Percentiles rank a stretch among this genome's conserved stretches.
Evolutionary conservation across 2,888 invertebrate species (phyloP).

Genomic region (Synergus itoensis): DNA sequence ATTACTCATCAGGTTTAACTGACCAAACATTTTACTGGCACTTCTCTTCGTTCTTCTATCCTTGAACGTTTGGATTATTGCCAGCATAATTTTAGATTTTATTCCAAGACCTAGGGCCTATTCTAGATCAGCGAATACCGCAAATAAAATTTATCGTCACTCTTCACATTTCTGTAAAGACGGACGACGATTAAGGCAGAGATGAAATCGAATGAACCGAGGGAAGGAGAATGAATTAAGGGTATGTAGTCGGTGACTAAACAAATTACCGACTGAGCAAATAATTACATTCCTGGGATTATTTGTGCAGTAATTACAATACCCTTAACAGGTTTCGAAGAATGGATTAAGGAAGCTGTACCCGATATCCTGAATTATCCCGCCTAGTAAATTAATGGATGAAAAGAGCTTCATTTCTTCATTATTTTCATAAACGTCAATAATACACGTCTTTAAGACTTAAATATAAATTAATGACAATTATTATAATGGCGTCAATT

Average conservation of each 20-base stretch:
- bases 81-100: slow-evolving; percentile 70
- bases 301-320: too few species aligned
- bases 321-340: neutral
- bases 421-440: too few species aligned
- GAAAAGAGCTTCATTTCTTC: neutral
- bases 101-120: slow-evolving; percentile 64
- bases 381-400: neutral
- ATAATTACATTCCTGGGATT: too few species aligned
- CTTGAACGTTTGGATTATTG: slow-evolving; percentile 66
- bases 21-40: slow-evolving; percentile 40
- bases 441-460: too few species aligned
- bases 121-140: slow-evolving; percentile 35
- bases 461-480: too few species aligned
- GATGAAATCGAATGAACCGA: neutral
- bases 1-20: slow-evolving; percentile 33
- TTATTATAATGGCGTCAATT: too few species aligned
- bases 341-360: neutral
- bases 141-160: slow-evolving; percentile 42
- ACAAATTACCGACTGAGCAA: too few species aligned
- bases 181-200: neutral
- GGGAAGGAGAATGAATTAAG: neutral
- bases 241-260: too few species aligned
- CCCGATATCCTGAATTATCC: neutral
- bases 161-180: slow-evolving; percentile 37
- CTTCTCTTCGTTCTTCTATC: slow-evolving; percentile 55